phyloP scores from a whole-genome alignment of 2,113 vertebrate genomes.

The Cavia porcellus region DNA sequence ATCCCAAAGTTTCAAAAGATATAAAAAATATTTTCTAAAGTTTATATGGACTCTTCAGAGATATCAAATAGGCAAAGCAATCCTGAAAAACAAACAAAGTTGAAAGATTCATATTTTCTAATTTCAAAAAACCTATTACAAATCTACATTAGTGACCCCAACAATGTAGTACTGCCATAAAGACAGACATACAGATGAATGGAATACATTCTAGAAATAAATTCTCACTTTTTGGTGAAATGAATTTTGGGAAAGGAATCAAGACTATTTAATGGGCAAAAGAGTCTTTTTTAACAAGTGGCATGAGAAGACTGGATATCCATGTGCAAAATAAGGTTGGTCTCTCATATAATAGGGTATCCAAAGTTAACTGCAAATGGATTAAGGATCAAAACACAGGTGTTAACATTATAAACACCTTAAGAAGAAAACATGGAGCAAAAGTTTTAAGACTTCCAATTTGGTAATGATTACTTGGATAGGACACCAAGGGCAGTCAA shows the following conservation, averaged over 20 bases:
- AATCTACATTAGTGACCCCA: background rate
- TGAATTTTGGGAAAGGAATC: background rate
- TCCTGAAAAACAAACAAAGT: background rate
- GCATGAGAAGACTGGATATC: background rate
- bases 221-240: background rate
- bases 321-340: background rate
- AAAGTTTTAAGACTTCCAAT: background rate
- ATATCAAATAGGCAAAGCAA: background rate
- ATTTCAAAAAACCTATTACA: background rate
- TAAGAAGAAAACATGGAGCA: background rate
- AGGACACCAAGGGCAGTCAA: background rate
- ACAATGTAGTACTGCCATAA: background rate
- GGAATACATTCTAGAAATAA: background rate
- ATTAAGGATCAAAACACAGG: background rate
- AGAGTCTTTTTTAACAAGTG: background rate
- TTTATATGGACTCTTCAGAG: background rate
- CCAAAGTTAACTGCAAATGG: background rate
- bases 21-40: background rate
- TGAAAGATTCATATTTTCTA: background rate
- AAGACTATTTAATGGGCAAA: background rate
- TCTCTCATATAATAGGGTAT: background rate
- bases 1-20: background rate
- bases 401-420: background rate
- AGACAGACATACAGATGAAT: background rate
- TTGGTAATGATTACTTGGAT: background rate